Evolutionary conservation across 2,888 invertebrate genomes (phyloP), one percentile per base, ranked within the genome.

Genomic region (Saturnia japonica): DNA sequence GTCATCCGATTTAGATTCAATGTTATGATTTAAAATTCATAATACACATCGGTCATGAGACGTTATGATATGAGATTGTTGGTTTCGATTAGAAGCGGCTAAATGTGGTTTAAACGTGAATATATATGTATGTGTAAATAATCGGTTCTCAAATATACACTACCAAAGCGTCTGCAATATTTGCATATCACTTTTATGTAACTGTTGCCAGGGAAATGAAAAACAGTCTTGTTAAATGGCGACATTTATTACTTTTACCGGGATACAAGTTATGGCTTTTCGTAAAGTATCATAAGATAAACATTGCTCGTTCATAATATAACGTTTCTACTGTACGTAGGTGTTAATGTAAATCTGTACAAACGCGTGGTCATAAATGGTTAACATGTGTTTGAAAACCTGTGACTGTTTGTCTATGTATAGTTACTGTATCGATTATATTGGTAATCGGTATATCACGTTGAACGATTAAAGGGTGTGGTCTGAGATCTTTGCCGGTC

Each of bases 401-500:
- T 9, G 64, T 62, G 43, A 60, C n/a, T 57, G 60, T 40, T n/a
- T 51, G 9, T 16, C 64, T 69, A 64, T 66, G 51, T 64, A 66
- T 34, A 47, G 64, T 51, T 69, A 66, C 40, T 22, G 66, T 66
- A 75, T 54, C 54, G 54, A 69, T 71, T 74, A 73, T 75, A 72
- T 71, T 68, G 69, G 69, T 68, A 72, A 69, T 74, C 74, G 71
- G 66, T 70, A 70, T n/a, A 76, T 74, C 74, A 67, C 70, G 70
- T 70, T 84, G 69, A 75, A 79, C 80, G 82, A 86, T 85, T 86
- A 82, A 87, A 89, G 88, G 88, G 90, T 85, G 86, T 84, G 84
- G 82, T 82, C 79, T 82, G 76, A 82, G 82, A 86, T 85, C 82
- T 85, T 86, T 83, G 85, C 80, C 85, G 91, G 91, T 88, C 91